Base-by-base conservation (phyloP, 2,797 vertebrate genomes). In the Margarornis squamiger region DNA sequence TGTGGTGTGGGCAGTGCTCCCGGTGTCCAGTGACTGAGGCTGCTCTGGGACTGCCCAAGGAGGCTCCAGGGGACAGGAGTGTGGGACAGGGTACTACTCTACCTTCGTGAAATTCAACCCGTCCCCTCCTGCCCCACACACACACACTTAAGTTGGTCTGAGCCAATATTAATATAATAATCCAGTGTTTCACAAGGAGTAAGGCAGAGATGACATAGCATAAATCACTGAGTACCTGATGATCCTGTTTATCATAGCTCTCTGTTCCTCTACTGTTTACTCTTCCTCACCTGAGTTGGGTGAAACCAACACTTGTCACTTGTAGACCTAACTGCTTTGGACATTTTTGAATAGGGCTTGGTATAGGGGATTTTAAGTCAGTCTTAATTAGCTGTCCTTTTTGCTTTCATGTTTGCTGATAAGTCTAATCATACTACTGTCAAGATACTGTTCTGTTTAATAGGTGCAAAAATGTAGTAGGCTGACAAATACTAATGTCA, bases 401-500 rank as follows among this genome's bases (percentile, higher is more conserved):
- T 68, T 85, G 51, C 34, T 51, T 96, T 96, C 82, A 68, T 70
- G 49, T 77, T 89, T 93, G 41, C 57, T 73, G 45, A 54, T 90
- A 86, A 82, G 34, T 65, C 41, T 92, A 90, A 68, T 94, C 45
- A 90, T 90, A 65, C 41, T 51, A 48, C 67, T 86, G 67, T 96
- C 89, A 94, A 90, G 82, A 59, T 74, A 73, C 46, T 61, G 52
- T 76, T 92, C 63, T 88, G 21, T 76, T 68, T 86, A 72, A 76
- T n/a, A 67, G 74, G 39, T 92, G 82, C 83, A 73, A 75, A 91
- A 92, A 93, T 45, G 61, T 52, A 76, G 46, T 62, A 85, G 87
- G 36, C 71, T 90, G 86, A 93, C 73, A 92, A 89, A 68, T 58
- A 13, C 65, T 72, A 32, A 79, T 92, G 93, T 79, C 84, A 80